Evolutionary conservation across 2,888 invertebrate genomes (phyloP).

Genomic region (Melikaiella ostensackeni): DNA sequence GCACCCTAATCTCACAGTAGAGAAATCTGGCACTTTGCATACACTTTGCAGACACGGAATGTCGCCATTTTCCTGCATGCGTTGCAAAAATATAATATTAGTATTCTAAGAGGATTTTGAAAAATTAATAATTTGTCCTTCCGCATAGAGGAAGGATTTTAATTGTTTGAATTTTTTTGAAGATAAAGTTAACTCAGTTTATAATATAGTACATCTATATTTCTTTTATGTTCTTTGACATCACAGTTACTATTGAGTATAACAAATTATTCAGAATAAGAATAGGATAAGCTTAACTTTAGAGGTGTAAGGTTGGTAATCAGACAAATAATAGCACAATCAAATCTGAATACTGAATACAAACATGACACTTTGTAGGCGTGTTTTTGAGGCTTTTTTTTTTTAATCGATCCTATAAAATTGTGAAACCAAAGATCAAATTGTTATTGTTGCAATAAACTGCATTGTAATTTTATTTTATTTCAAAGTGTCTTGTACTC

Average conservation of each 20-base stretch:
- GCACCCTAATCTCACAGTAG: too few relatives aligned
- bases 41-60: too few relatives aligned
- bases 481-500: background rate
- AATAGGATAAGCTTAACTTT: background rate
- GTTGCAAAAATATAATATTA: too few relatives aligned
- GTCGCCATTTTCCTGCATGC: too few relatives aligned
- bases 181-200: too few relatives aligned
- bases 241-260: background rate
- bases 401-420: background rate
- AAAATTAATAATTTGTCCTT: too few relatives aligned
- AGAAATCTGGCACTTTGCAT: too few relatives aligned
- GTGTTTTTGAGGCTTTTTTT: background rate
- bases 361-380: background rate
- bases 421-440: background rate
- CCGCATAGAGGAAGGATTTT: too few relatives aligned
- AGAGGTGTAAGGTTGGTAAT: background rate
- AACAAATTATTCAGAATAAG: background rate
- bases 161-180: too few relatives aligned
- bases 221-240: background rate
- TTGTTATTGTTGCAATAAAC: background rate
- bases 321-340: background rate
- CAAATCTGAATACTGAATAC: background rate
- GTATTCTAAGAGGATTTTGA: too few relatives aligned
- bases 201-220: too few relatives aligned
- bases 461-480: background rate